Evolutionary conservation across 2,797 vertebrate genomes (phyloP).

Genomic region (Trichosurus vulpecula): DNA sequence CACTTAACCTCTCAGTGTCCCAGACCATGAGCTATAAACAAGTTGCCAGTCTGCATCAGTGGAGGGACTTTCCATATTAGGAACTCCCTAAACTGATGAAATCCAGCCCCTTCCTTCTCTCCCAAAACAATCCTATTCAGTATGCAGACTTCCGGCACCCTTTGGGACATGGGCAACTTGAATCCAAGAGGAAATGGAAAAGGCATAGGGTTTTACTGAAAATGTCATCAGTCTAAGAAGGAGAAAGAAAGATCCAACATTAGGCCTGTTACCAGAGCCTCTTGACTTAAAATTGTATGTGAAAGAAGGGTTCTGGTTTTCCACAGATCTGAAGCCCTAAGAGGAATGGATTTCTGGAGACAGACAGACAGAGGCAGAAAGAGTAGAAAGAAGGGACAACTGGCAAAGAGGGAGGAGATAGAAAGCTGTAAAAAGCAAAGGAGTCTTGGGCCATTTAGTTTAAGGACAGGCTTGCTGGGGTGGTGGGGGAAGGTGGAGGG

Average conservation of each 20-base stretch:
- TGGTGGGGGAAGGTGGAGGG: background rate
- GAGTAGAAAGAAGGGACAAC: background rate
- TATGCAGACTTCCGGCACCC: background rate
- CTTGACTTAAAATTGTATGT: background rate
- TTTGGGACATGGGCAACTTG: background rate
- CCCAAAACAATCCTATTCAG: background rate
- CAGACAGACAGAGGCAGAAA: background rate
- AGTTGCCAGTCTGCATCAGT: background rate
- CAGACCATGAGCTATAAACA: background rate
- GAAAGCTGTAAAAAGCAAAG: background rate
- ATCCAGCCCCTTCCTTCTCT: background rate
- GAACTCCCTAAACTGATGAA: background rate
- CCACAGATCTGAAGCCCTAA: background rate
- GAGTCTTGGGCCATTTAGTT: background rate
- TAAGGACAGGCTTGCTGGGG: background rate
- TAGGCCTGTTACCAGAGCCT: background rate
- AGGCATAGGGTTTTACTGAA: background rate
- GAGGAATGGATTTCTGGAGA: background rate
- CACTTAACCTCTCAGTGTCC: background rate
- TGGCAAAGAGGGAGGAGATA: background rate
- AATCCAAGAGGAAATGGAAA: background rate
- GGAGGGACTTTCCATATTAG: background rate
- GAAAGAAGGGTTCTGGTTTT: background rate
- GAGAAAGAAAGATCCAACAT: background rate
- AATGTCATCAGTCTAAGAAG: background rate